Conservation (phyloP, 2,888 invertebrate species). For the Athetis lepigone region DNA sequence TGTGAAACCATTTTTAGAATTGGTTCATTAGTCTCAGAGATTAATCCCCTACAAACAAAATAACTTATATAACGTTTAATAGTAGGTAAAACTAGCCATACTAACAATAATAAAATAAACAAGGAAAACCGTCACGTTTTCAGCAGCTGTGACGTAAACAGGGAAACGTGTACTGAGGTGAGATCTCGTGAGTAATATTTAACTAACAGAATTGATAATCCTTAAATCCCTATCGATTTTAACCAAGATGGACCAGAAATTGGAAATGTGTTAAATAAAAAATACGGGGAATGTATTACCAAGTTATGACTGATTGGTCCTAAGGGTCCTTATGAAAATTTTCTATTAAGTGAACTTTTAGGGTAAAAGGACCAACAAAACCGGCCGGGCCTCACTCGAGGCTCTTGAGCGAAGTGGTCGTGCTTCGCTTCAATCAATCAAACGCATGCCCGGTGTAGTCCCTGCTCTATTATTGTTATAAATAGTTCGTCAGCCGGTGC, state of each 20-base stretch:
- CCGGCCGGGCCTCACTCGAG: conserved; percentile 14
- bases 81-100: conserved; percentile 15
- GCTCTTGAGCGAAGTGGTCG: conserved; percentile 30
- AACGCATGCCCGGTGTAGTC: conserved; percentile 57
- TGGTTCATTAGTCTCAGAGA: too few species aligned
- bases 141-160: conserved; percentile 52
- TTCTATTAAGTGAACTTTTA: background rate
- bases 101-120: conserved; percentile 41
- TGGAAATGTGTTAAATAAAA: background rate
- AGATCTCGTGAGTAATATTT: conserved; percentile 8
- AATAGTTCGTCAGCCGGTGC: conserved; percentile 42
- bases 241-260: background rate
- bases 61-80: too few species aligned
- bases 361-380: conserved; percentile 15
- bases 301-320: background rate
- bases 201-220: conserved; percentile 28
- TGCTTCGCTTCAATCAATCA: conserved; percentile 71
- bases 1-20: too few species aligned
- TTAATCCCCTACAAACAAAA: too few species aligned
- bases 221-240: background rate
- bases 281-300: background rate
- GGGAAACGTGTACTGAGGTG: conserved; percentile 48
- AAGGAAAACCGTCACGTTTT: conserved; percentile 63
- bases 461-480: conserved; percentile 56
- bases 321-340: background rate